Percentiles rank a stretch among this genome's conserved stretches.
Conservation (phyloP, 2,888 invertebrate genomes). For the Atrina japonica region DNA sequence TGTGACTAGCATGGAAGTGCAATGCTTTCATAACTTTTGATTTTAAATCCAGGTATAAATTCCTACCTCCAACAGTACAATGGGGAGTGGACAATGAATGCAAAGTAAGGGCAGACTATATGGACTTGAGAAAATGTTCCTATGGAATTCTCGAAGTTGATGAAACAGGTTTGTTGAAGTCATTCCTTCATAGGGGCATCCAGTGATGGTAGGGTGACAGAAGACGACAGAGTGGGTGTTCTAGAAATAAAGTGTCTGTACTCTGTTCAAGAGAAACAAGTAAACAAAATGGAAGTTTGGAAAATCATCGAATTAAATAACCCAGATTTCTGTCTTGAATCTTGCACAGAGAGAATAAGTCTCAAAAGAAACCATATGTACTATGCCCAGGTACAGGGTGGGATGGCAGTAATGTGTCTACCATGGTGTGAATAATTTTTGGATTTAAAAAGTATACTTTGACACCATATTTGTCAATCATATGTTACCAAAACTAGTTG, state of each 20-base stretch:
- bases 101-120: slow-evolving; percentile 6
- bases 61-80: slow-evolving; percentile 3
- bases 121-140: neutral
- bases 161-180: slow-evolving; percentile 8
- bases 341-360: neutral
- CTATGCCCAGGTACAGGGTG: slow-evolving; percentile 50
- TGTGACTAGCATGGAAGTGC: too few relatives aligned
- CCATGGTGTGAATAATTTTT: slow-evolving; percentile 51
- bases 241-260: slow-evolving; percentile 38
- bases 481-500: slow-evolving; percentile 33
- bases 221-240: slow-evolving; percentile 4
- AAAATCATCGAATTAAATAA: neutral
- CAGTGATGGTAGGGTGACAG: slow-evolving; percentile 24
- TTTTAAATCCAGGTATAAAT: slow-evolving; percentile 2
- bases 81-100: slow-evolving; percentile 27
- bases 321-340: slow-evolving; percentile 18
- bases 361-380: slow-evolving; percentile 43
- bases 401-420: slow-evolving; percentile 40
- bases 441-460: slow-evolving; percentile 42
- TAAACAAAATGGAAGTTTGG: slow-evolving; percentile 19
- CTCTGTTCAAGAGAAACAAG: slow-evolving; percentile 9
- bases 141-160: neutral
- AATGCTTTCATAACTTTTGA: too few relatives aligned
- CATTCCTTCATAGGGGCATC: slow-evolving; percentile 28
- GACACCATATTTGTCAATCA: slow-evolving; percentile 7